Evolutionary conservation across 2,113 vertebrate genomes (phyloP).

Genomic region (Leucoraja erinaceus): DNA sequence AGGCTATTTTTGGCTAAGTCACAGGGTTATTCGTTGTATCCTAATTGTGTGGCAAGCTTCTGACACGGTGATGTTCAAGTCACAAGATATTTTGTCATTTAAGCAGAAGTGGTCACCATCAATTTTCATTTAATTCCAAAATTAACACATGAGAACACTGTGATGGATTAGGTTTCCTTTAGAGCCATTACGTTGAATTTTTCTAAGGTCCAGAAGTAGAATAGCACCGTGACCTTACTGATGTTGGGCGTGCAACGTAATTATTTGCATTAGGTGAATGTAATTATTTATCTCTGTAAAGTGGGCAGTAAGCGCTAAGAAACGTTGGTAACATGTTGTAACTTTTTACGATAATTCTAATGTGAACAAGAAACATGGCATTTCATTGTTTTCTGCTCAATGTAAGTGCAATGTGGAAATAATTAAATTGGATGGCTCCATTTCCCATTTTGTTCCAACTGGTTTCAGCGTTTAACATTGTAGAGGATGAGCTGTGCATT

Average conservation of each 20-base stretch:
- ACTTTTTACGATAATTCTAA: background rate
- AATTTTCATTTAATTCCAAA: conserved; percentile 7
- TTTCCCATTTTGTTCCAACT: background rate
- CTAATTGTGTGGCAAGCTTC: conserved; percentile 3
- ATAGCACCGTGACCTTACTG: background rate
- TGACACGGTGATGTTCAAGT: background rate
- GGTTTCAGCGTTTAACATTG: background rate
- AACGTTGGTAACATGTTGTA: background rate
- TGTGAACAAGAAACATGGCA: background rate
- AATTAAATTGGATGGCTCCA: background rate
- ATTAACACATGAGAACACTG: background rate
- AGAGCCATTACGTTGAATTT: background rate
- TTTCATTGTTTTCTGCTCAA: background rate
- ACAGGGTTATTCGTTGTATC: conserved; percentile 13
- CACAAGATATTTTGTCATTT: conserved; percentile 27
- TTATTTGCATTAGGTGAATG: background rate
- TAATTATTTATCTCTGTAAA: background rate
- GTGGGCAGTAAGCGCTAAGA: background rate
- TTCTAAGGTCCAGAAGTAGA: background rate
- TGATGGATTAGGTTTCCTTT: conserved; percentile 8
- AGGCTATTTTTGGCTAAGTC: conserved; percentile 16
- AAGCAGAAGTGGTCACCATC: background rate
- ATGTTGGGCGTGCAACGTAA: background rate
- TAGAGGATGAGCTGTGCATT: background rate
- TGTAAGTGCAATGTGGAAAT: background rate